Evolutionary conservation across 2,113 vertebrate genomes (phyloP).

Genomic region (Ameiurus melas): DNA sequence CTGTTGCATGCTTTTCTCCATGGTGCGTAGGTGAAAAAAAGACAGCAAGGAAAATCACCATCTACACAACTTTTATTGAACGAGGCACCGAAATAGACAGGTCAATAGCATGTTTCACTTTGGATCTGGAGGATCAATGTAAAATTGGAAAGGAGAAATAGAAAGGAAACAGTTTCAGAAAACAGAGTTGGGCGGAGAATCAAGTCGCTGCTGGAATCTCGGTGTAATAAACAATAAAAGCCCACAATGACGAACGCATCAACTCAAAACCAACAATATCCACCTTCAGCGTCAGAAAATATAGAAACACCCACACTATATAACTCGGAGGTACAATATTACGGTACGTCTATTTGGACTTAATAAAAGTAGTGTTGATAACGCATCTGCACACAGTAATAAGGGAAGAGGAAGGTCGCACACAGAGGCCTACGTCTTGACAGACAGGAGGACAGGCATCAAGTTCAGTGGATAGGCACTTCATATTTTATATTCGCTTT

Average conservation of each 20-base stretch:
- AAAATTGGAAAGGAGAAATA: conserved; percentile 6
- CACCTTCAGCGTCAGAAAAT: conserved; percentile 25
- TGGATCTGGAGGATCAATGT: conserved; percentile 20
- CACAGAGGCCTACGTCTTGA: conserved; percentile 20
- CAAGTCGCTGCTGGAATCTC: conserved; percentile 18
- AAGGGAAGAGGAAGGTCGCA: conserved; percentile 1
- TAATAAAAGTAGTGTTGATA: neutral
- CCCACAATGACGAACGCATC: conserved; percentile 22
- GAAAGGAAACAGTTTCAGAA: neutral
- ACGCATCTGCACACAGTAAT: conserved; percentile 26
- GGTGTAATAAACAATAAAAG: conserved; percentile 19
- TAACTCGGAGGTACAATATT: conserved; percentile 20
- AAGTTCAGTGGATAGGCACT: conserved; percentile 61
- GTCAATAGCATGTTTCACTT: conserved; percentile 46
- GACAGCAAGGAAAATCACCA: conserved; percentile 18
- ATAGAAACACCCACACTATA: conserved; percentile 32
- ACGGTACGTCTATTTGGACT: conserved; percentile 25
- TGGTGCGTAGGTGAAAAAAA: neutral
- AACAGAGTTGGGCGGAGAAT: neutral
- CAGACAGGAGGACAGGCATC: conserved; percentile 43
- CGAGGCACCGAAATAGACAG: conserved; percentile 49
- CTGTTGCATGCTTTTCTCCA: neutral
- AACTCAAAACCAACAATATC: conserved; percentile 29
- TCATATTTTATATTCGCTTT: conserved; percentile 42
- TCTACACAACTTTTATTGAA: conserved; percentile 53